Evolutionary conservation across 2,888 invertebrate genomes (phyloP).

Genomic region (Seladonia tumulorum): DNA sequence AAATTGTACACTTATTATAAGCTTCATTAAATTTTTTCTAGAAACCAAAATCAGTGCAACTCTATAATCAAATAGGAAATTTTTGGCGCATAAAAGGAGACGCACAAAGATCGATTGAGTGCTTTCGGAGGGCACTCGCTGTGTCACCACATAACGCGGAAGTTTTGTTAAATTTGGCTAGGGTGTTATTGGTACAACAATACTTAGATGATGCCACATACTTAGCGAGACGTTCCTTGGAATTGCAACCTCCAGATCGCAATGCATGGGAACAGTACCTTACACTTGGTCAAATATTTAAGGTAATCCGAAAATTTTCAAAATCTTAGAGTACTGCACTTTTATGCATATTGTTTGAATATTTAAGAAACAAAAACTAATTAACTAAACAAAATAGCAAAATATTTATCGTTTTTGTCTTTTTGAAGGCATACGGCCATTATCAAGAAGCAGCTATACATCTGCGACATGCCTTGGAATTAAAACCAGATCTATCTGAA

Average conservation of each 20-base stretch:
- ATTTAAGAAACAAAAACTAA: background rate
- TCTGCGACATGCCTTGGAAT: slow-evolving; percentile 91
- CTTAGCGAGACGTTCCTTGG: slow-evolving; percentile 92
- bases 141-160: slow-evolving; percentile 95
- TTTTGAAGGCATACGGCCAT: slow-evolving; percentile 90
- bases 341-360: background rate
- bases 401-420: slow-evolving; percentile 3
- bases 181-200: slow-evolving; percentile 93
- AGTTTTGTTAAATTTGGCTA: slow-evolving; percentile 92
- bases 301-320: slow-evolving; percentile 81
- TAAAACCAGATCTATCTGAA: slow-evolving; percentile 94
- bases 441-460: slow-evolving; percentile 95
- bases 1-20: background rate
- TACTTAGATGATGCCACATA: slow-evolving; percentile 96
- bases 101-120: slow-evolving; percentile 94
- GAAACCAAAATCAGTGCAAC: slow-evolving; percentile 93
- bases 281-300: slow-evolving; percentile 95
- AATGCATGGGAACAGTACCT: slow-evolving; percentile 97
- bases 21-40: slow-evolving; percentile 72
- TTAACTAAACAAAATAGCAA: slow-evolving; percentile 1
- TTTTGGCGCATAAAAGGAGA: slow-evolving; percentile 96
- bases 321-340: background rate
- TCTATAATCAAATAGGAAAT: slow-evolving; percentile 96
- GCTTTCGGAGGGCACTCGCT: slow-evolving; percentile 93
- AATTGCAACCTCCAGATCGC: slow-evolving; percentile 93